Base-by-base conservation (phyloP, 2,797 vertebrate genomes). In the Melopsittacus undulatus region DNA sequence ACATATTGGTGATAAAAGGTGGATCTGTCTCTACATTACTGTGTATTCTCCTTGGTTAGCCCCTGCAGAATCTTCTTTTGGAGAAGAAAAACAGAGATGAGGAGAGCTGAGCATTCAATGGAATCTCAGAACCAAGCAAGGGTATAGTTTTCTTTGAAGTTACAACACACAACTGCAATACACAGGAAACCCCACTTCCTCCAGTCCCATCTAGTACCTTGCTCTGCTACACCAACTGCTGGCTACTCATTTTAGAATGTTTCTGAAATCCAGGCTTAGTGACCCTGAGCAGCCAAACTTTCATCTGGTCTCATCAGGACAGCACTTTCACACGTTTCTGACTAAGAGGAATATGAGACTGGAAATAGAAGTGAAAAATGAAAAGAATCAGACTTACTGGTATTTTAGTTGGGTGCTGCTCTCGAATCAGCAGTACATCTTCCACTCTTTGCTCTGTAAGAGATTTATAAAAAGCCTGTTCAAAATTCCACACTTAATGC, bases 381-480 rank as follows among this genome's bases (percentile, higher is more conserved):
- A 16, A 26, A 88, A 51, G 42, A 64, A 67, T 4, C n/a, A 20
- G 34, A 98, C 99, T 98, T 94, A 99, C 99, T 6, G 99, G 99
- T 87, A 99, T 99, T 97, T 99, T 99, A 97, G 98, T 99, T 36
- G 99, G 99, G 91, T 99, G 99, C 96, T 99, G 99, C 88, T 99
- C 99, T 73, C 99, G 98, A 97, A 99, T 99, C 96, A 99, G 98
- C 77, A 98, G 97, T n/a, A 99, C 99, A 97, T 99, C 99, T 97
- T 99, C 99, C 94, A 99, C 98, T 98, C 99, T 98, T 96, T 99
- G 99, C 82, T 99, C 99, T 99, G 98, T 48, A 95, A 95, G 17
- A 85, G 51, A 94, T 91, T 43, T 19, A 59, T 78, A 62, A 69
- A 42, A n/a, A 82, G 15, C 3, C 43, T 34, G 13, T 56, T 77